Evolutionary conservation across 1,140 invertebrate genomes (phyloP).

Genomic region (Rhopalosiphum maidis): DNA sequence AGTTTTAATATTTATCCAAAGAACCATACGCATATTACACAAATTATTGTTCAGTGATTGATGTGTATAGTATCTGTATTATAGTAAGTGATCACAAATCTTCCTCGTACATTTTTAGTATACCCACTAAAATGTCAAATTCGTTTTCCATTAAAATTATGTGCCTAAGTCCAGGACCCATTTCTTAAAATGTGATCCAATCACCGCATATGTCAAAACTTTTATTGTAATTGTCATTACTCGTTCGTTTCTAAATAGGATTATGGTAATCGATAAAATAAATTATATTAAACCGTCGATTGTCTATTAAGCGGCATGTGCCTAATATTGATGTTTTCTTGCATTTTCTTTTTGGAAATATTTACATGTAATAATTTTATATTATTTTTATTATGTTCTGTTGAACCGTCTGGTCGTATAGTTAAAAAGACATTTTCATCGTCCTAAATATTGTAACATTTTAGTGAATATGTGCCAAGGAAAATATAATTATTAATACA

Average conservation of each 20-base stretch:
- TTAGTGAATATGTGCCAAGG: slow-evolving; percentile 35
- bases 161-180: background rate
- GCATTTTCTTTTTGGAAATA: background rate
- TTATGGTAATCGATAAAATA: background rate
- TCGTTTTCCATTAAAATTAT: background rate
- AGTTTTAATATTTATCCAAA: too few relatives aligned
- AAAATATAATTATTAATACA: slow-evolving; percentile 31
- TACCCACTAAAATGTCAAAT: background rate
- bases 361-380: background rate
- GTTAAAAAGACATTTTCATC: background rate
- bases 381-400: background rate
- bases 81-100: background rate
- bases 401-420: background rate
- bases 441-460: background rate
- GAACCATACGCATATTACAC: too few relatives aligned
- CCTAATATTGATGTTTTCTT: background rate
- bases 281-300: background rate
- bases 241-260: background rate
- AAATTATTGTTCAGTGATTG: background rate
- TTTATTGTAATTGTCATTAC: background rate
- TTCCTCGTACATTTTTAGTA: background rate
- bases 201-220: background rate
- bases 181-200: background rate
- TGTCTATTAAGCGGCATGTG: background rate
- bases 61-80: background rate